phyloP scores from a whole-genome alignment of 1,140 invertebrate species.

The Hydropsyche tenuis region DNA sequence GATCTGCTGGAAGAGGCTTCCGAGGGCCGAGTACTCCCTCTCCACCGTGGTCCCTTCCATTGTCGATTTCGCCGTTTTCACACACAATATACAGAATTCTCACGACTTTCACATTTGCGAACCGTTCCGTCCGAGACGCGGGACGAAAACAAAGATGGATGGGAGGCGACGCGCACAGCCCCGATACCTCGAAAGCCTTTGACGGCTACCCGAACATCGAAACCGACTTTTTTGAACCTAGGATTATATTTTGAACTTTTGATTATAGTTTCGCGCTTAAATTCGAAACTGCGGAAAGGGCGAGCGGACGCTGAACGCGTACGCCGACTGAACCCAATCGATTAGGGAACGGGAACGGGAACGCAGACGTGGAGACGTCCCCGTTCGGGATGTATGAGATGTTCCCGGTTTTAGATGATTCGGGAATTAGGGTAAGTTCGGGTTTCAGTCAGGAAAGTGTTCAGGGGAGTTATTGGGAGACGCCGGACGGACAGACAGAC shows the following conservation, averaged over 20 bases:
- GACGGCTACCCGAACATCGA: too few relatives aligned
- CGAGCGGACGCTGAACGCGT: not conserved
- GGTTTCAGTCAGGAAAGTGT: too few relatives aligned
- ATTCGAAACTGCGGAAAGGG: too few relatives aligned
- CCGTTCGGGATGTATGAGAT: too few relatives aligned
- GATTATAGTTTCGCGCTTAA: too few relatives aligned
- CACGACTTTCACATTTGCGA: conserved; percentile 20
- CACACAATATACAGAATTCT: not conserved
- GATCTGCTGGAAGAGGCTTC: conserved; percentile 63
- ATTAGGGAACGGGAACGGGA: not conserved
- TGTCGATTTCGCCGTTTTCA: conserved; percentile 8
- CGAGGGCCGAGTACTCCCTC: conserved; percentile 62
- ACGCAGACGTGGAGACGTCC: not conserved
- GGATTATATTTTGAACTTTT: too few relatives aligned
- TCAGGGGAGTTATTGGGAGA: too few relatives aligned
- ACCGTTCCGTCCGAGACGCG: not conserved
- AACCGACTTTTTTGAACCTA: not conserved
- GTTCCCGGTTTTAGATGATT: not conserved
- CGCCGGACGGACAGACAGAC: too few relatives aligned
- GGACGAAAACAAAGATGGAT: not conserved
- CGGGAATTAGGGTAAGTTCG: too few relatives aligned
- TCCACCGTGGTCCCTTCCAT: conserved; percentile 55
- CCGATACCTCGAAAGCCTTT: not conserved
- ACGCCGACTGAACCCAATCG: not conserved
- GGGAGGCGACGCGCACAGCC: not conserved